Base-by-base conservation (phyloP, 2,888 invertebrate species). In the Drosophila borborema region DNA sequence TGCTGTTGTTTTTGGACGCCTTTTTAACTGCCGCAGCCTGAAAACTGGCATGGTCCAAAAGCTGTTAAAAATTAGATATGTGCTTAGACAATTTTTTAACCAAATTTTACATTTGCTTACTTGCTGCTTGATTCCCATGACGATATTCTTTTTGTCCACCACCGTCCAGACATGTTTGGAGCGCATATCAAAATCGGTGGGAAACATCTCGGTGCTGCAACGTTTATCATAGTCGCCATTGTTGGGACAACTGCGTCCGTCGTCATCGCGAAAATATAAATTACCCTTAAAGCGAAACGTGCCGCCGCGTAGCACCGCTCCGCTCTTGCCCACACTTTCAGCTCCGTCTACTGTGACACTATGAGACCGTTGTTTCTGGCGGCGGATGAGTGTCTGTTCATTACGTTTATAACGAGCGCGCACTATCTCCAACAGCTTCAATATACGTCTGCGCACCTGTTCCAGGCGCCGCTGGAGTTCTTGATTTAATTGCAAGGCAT, bases 211-310 rank as follows among this genome's bases (percentile, higher is more conserved):
- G 3, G 80, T 80, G 1, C 38, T 45, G 6, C 81, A 66, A 51
- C 95, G 94, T 64, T 91, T 92, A 84, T 94, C 93, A 8, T 95
- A 94, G 81, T 96, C 96, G 6, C 93, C 92, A 91, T 96, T 96
- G 28, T 92, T 90, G 0, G 94, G 94, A 23, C 95, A 94, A 5
- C 94, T 91, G 77, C 94, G 95, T 28, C 94, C 94, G 23, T 93
- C 82, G 28, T 90, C 92, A 80, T 96, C 95, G 85, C 96, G 96
- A 78, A 97, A 97, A 87, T 95, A 97, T 1, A 92, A 77, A 73
- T 91, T 91, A 0, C 91, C 91, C 45, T 91, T 92, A 10, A 91
- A 96, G 95, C 75, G 90, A 58, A 92, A 92, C 0, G 91, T 91
- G 1, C 89, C 88, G 0, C 92, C 92, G 10, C 82, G 84, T n/a